Base-by-base conservation (phyloP, 2,888 invertebrate genomes). In the Eulithis prunata region DNA sequence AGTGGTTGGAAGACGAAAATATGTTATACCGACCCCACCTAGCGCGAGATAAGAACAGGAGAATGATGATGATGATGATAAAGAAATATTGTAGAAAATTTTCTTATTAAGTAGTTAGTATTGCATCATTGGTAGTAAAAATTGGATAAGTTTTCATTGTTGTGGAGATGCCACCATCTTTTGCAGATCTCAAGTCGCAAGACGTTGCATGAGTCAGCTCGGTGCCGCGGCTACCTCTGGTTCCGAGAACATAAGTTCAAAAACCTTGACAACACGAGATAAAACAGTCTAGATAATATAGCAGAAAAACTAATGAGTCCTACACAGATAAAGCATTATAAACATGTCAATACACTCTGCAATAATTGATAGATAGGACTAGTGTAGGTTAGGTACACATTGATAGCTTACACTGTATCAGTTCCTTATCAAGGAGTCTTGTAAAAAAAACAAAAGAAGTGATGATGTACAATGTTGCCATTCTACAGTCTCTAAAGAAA, bases 191-290 rank as follows among this genome's bases (percentile, higher is more conserved):
- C 49, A 49, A 49, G 21, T 13, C 54, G 21, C 55, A 11, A 41
- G 41, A 41, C 2, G 5, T 21, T 12, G 51, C 13, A 47, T 62
- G 66, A 66, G 55, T 66, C 62, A 66, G 49, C 21, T 32, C 14
- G 12, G 5, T 41, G 21, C 21, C 13, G 46, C 32, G 32, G 14
- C 45, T 28, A 28, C 58, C 36, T 4, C 38, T 62, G 57, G 53
- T 66, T 58, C 58, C 28, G 6, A 62, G 62, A 62, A 66, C 6
- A 38, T 28, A 41, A 66, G 66, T 38, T 60, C 54, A 66, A 66
- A 36, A 13, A 52, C 66, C 59, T 56, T 60, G 56, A 59, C 59
- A 56, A 10, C 36, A 11, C 13, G 6, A 55, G 59, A 63, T 59
- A 56, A 62, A 56, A 52, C 55, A 54, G 45, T 46, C 21, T 12